A percentile compares a stretch with the other conserved stretches of the same genome.
phyloP scores from a whole-genome alignment of 2,113 vertebrate species.

The Brienomyrus brachyistius region DNA sequence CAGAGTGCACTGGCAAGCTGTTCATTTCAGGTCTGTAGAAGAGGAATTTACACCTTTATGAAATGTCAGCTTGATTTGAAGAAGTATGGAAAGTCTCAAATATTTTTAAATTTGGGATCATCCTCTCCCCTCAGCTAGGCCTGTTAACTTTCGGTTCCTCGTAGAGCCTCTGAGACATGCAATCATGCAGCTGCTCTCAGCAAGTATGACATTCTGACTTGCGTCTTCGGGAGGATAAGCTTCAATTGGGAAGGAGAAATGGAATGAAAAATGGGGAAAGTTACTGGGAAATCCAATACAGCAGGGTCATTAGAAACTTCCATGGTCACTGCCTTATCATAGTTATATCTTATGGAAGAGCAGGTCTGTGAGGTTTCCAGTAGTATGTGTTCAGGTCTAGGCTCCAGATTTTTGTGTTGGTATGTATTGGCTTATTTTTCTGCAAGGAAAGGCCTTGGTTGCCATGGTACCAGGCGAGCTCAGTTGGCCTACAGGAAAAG shows the following conservation, averaged over 20 bases:
- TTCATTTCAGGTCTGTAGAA: not conserved
- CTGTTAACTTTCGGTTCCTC: not conserved
- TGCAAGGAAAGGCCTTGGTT: conserved; percentile 19
- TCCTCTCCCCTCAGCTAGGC: not conserved
- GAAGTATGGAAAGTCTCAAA: not conserved
- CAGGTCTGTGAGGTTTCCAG: not conserved
- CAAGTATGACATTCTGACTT: not conserved
- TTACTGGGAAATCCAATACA: not conserved
- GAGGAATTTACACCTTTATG: not conserved
- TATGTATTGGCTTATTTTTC: not conserved
- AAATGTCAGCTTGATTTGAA: not conserved
- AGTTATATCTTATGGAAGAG: not conserved
- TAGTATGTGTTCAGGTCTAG: not conserved
- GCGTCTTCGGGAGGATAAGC: not conserved
- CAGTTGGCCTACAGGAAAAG: conserved; percentile 32
- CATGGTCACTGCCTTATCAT: not conserved
- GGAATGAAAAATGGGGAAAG: not conserved
- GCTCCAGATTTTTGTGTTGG: not conserved
- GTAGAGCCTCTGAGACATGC: not conserved
- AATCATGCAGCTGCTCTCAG: not conserved
- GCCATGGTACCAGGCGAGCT: not conserved
- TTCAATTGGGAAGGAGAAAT: not conserved
- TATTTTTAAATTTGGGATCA: not conserved
- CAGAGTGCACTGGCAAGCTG: not conserved
- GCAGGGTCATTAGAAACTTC: not conserved